Evolutionary conservation across 2,888 invertebrate species (phyloP), one percentile per base, ranked within the genome.

Genomic region (Lutraria lutraria): DNA sequence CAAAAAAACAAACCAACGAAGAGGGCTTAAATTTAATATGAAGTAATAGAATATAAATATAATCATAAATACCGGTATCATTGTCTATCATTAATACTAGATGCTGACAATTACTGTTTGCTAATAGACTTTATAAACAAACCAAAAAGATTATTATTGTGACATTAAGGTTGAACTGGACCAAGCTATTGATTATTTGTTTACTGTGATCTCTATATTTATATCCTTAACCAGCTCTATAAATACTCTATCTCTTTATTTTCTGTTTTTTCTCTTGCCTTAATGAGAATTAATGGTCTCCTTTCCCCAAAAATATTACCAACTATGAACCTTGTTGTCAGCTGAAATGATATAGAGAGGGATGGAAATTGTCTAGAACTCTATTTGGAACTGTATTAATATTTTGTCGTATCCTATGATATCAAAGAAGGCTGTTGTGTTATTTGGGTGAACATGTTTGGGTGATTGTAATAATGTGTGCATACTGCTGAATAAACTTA

Each of bases 231-330:
- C 16, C 29, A 76, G 16, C 34, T 15, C 31, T 31, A 76, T 76
- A 31, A 76, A 34, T 76, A 34, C 76, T 19, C 76, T 8, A 31
- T 76, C 76, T 19, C 34, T 76, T 76, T 76, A 31, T 76, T 15
- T 76, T 6, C 34, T 16, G 15, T 76, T 25, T n/a, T 76, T 76
- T 76, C 31, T 76, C 76, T 76, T 31, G 76, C 76, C 34, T 34
- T 76, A 76, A 76, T 76, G 29, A 76, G 76, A 76, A 76, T 76
- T 76, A 34, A 76, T 76, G 76, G 76, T 34, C 34, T 76, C 16
- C 31, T 34, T 34, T 76, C 34, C 76, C 72, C 72, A 29, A 31
- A 31, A 72, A 72, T 72, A 72, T 72, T 31, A n/a, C 72, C 72
- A 29, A 31, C 72, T 29, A 72, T 72, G 72, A 72, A 31, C 29